A percentile compares a stretch with the other conserved stretches of the same genome.
These are phyloP conservation scores for Drosophila percnosoma DNA, from an alignment of 2,888 invertebrate species.

Conservation along the genomic window DNA sequence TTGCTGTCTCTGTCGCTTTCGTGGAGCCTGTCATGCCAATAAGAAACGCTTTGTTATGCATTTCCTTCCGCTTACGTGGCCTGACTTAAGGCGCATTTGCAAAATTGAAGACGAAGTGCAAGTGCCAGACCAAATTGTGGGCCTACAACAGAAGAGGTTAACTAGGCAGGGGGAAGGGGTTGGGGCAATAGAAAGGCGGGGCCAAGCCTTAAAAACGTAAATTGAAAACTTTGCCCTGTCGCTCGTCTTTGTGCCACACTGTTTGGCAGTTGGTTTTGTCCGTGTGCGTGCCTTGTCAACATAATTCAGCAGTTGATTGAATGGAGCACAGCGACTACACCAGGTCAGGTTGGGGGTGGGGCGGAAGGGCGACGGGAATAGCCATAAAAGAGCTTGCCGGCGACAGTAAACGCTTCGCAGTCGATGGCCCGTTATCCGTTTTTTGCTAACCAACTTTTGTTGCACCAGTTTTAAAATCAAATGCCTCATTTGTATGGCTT, in stretches of 20 bases:
- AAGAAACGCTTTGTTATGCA: slow-evolving; percentile 77
- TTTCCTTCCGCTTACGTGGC: slow-evolving; percentile 77
- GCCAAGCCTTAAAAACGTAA: slow-evolving; percentile 67
- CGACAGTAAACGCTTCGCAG: slow-evolving; percentile 45
- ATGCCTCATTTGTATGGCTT: slow-evolving; percentile 75
- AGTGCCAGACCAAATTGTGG: slow-evolving; percentile 52
- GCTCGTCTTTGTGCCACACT: slow-evolving; percentile 13
- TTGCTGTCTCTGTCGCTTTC: not conserved
- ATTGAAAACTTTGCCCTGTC: slow-evolving; percentile 70
- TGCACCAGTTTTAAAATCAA: slow-evolving; percentile 75
- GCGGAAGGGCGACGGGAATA: not conserved
- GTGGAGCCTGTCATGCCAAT: slow-evolving; percentile 59
- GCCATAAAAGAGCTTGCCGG: slow-evolving; percentile 47
- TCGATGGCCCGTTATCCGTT: slow-evolving; percentile 44
- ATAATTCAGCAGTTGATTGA: slow-evolving; percentile 76
- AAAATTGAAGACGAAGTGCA: slow-evolving; percentile 74
- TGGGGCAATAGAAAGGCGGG: not conserved
- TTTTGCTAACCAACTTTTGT: slow-evolving; percentile 57
- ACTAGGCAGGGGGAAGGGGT: not conserved
- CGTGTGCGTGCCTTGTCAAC: slow-evolving; percentile 76
- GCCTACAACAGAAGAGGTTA: not conserved
- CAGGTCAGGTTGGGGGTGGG: not conserved
- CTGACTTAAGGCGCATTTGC: slow-evolving; percentile 71
- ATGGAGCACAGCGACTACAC: slow-evolving; percentile 24
- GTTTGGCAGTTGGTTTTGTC: slow-evolving; percentile 50